phyloP scores from a whole-genome alignment of 2,113 vertebrate species.

The Neopipo cinnamomea region DNA sequence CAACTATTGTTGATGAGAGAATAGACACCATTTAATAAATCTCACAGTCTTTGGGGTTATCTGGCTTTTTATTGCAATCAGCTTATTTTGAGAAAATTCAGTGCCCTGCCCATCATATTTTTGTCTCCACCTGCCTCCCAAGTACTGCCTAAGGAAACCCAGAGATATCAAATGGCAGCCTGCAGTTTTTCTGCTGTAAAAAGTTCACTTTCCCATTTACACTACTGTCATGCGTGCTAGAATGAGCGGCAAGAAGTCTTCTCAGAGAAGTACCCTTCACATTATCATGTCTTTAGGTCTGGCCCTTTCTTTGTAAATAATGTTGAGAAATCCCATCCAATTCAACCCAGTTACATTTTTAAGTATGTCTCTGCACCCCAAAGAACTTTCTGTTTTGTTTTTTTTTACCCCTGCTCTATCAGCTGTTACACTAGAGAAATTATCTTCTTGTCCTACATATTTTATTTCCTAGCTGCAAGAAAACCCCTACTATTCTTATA shows the following conservation, averaged over 20 bases:
- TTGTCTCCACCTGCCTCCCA: rapidly evolving
- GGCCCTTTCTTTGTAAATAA: neutral
- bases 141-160: neutral
- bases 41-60: neutral
- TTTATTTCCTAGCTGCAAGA: neutral
- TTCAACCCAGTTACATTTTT: neutral
- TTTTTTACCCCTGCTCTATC: neutral
- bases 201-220: neutral
- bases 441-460: neutral
- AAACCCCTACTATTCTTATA: neutral
- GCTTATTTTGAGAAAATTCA: neutral
- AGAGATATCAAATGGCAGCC: neutral
- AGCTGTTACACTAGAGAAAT: neutral
- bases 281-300: neutral
- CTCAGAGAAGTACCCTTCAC: neutral
- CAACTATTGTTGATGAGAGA: neutral
- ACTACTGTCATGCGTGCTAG: neutral
- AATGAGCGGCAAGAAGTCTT: neutral
- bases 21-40: neutral
- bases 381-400: neutral
- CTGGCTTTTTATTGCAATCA: neutral
- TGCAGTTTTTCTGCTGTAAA: neutral
- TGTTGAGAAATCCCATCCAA: neutral
- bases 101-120: neutral
- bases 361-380: neutral